Percentiles rank a stretch among this genome's conserved stretches.
phyloP scores from a whole-genome alignment of 1,140 invertebrate genomes.

The Drosophila trapezifrons region DNA sequence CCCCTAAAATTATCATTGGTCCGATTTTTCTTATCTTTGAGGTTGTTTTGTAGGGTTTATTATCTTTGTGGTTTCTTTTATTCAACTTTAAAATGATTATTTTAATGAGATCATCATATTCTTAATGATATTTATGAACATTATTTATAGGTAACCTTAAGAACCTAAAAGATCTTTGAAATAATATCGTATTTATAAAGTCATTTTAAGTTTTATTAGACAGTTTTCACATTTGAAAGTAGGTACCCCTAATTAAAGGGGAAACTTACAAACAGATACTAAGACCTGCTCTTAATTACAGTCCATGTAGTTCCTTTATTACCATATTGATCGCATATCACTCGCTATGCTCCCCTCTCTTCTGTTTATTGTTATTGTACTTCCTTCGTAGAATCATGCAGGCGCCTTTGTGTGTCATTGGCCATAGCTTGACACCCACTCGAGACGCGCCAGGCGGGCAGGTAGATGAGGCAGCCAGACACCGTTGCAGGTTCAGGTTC shows the following conservation, averaged over 20 bases:
- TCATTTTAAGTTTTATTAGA: background rate
- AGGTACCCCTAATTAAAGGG: background rate
- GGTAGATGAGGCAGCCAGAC: slow-evolving; percentile 14
- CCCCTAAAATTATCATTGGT: background rate
- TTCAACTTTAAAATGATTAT: background rate
- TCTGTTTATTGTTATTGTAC: slow-evolving; percentile 53
- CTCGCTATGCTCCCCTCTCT: slow-evolving; percentile 9
- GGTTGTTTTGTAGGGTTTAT: background rate
- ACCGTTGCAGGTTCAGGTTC: slow-evolving; percentile 6
- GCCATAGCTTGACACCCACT: slow-evolving; percentile 56
- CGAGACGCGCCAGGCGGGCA: slow-evolving; percentile 42
- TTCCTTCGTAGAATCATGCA: slow-evolving; percentile 28
- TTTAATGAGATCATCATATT: background rate
- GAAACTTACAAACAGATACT: background rate
- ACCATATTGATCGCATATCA: slow-evolving; percentile 15
- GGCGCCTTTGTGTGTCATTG: slow-evolving; percentile 52
- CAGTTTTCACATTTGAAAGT: background rate
- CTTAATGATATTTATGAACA: background rate
- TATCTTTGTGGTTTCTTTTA: background rate
- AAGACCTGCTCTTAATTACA: background rate
- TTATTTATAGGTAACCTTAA: background rate
- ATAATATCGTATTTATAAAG: background rate
- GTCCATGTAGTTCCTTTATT: background rate
- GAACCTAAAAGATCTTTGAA: background rate
- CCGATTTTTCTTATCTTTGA: background rate